Evolutionary conservation across 2,113 vertebrate genomes (phyloP).

Genomic region (Forbesichthys agassizii): DNA sequence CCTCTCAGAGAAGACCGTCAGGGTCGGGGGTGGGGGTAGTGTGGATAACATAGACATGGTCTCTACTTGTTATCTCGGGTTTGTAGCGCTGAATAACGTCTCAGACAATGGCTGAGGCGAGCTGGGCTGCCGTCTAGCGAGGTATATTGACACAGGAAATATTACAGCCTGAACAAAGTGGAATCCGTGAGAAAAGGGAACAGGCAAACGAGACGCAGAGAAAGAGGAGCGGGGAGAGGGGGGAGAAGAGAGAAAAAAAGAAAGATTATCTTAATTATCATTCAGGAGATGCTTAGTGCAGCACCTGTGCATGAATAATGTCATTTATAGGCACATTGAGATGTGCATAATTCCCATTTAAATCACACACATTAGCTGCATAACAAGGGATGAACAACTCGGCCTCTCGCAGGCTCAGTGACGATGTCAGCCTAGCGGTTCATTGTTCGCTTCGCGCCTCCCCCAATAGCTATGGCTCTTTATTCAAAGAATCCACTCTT

Average conservation of each 20-base stretch:
- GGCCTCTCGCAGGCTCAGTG: slow-evolving; percentile 56
- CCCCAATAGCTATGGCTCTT: slow-evolving; percentile 59
- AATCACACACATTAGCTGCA: slow-evolving; percentile 79
- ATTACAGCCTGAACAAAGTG: slow-evolving; percentile 75
- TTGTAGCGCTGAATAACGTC: slow-evolving; percentile 75
- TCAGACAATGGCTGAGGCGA: slow-evolving; percentile 77
- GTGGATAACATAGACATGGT: slow-evolving; percentile 72
- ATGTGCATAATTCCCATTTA: slow-evolving; percentile 80
- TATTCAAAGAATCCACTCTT: slow-evolving; percentile 64
- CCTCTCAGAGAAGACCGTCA: slow-evolving; percentile 68
- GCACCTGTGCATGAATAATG: slow-evolving; percentile 86
- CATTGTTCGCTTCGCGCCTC: slow-evolving; percentile 66
- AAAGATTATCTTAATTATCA: slow-evolving; percentile 87
- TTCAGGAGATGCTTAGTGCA: slow-evolving; percentile 80
- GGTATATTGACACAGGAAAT: slow-evolving; percentile 80
- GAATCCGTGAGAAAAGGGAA: slow-evolving; percentile 71
- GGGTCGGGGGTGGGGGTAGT: slow-evolving; percentile 57
- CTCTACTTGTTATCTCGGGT: slow-evolving; percentile 78
- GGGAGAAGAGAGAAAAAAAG: slow-evolving; percentile 47
- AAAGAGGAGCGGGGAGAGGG: slow-evolving; percentile 20
- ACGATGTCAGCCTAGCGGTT: slow-evolving; percentile 36
- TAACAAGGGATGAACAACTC: slow-evolving; percentile 80
- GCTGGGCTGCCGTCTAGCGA: slow-evolving; percentile 67
- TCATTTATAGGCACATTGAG: slow-evolving; percentile 81
- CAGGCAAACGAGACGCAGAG: slow-evolving; percentile 8